Percentiles rank a stretch among this genome's conserved stretches.
Evolutionary conservation across 1,140 invertebrate genomes (phyloP).

Genomic region (Diplogasteroides magnus): DNA sequence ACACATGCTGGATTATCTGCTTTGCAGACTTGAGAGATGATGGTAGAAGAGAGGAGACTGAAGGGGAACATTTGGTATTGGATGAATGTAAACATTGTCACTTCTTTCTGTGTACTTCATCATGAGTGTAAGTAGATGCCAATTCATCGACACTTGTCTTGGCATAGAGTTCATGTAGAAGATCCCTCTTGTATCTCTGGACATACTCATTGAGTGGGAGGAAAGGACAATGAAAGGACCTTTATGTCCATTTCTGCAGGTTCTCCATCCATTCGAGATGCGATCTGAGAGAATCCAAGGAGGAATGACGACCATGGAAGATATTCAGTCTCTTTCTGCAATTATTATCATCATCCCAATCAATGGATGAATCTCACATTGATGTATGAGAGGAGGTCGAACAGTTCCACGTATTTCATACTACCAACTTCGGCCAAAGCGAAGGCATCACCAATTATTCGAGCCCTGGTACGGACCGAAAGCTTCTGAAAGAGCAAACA

Average conservation of each 20-base stretch:
- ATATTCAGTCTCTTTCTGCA: background rate
- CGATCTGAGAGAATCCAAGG: background rate
- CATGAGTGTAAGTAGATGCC: background rate
- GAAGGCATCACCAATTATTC: constrained; percentile 20
- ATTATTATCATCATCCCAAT: background rate
- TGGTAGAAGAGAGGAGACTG: background rate
- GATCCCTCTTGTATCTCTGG: background rate
- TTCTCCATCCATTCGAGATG: background rate
- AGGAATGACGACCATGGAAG: background rate
- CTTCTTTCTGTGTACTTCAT: background rate
- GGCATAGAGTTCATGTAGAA: background rate
- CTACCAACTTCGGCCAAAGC: constrained; percentile 13
- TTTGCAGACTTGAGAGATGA: background rate
- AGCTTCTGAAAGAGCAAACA: constrained; percentile 12
- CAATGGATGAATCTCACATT: constrained; percentile 5
- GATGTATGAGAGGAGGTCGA: constrained; percentile 9
- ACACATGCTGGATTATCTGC: background rate
- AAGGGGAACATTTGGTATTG: background rate
- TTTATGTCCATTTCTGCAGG: background rate
- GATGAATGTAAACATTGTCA: background rate
- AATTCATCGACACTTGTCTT: background rate
- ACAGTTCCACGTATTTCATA: constrained; percentile 11
- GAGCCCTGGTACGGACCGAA: constrained; percentile 7
- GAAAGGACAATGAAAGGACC: background rate
- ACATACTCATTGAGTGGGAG: no score